These are phyloP conservation scores for Puffinus mauretanicus DNA, from an alignment of 2,113 vertebrate species.

Conservation along the genomic window DNA sequence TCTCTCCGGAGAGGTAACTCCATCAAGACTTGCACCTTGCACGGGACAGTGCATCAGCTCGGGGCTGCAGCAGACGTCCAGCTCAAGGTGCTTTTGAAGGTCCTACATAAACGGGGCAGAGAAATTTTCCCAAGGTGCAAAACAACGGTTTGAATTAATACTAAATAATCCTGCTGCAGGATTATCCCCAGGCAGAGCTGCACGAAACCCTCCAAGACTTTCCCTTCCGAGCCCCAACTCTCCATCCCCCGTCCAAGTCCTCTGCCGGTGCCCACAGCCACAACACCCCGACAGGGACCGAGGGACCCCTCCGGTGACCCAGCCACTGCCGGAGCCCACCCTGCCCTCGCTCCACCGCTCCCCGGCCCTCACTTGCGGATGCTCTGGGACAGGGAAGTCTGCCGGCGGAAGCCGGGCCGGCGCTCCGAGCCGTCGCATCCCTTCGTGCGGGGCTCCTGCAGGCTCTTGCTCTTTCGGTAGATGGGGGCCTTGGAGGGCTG, in stretches of 20 bases:
- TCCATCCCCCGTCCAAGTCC: background rate
- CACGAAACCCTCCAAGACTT: background rate
- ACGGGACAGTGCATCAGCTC: fast-evolving
- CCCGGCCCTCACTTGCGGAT: slow-evolving; percentile 83
- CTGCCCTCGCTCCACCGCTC: background rate
- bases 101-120: background rate
- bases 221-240: background rate
- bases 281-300: fast-evolving
- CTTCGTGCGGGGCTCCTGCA: slow-evolving; percentile 72
- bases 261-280: background rate
- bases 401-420: slow-evolving; percentile 76
- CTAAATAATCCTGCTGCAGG: background rate
- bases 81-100: background rate
- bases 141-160: background rate
- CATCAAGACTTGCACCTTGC: background rate
- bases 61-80: background rate
- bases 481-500: slow-evolving; percentile 78
- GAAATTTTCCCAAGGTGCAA: background rate
- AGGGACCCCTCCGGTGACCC: background rate
- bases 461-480: slow-evolving; percentile 79
- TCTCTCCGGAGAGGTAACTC: background rate
- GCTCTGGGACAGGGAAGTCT: slow-evolving; percentile 91
- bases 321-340: fast-evolving
- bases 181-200: background rate
- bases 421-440: slow-evolving; percentile 60